A percentile compares a stretch with the other conserved stretches of the same genome.
Conservation (phyloP, 1,140 invertebrate species). For the Diorhabda elongata region DNA sequence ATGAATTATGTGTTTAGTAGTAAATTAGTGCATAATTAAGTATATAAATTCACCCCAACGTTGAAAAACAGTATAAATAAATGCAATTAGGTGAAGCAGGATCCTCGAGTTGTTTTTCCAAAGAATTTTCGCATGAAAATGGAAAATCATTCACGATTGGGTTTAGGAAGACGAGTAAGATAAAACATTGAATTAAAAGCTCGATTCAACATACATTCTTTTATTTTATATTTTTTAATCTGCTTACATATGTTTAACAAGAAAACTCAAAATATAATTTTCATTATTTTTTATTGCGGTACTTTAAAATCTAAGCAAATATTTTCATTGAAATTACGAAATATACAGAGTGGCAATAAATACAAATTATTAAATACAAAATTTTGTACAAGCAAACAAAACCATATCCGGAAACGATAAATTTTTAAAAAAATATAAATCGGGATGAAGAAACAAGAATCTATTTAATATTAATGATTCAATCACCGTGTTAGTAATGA, state of each 20-base stretch:
- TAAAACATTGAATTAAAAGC: not conserved
- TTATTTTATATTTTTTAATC: constrained; percentile 13
- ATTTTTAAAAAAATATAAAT: constrained; percentile 16
- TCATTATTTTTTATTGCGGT: constrained; percentile 31
- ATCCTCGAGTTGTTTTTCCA: too few relatives aligned
- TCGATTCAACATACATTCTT: constrained; percentile 20
- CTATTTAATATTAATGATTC: constrained; percentile 9
- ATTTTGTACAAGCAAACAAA: constrained; percentile 28
- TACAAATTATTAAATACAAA: constrained; percentile 34
- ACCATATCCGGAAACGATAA: constrained; percentile 4
- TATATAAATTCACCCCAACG: too few relatives aligned
- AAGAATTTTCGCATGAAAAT: too few relatives aligned
- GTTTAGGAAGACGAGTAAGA: not conserved
- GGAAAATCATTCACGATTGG: too few relatives aligned
- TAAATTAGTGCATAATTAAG: too few relatives aligned
- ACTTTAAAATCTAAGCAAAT: constrained; percentile 30
- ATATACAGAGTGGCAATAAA: constrained; percentile 36
- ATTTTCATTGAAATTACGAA: constrained; percentile 27
- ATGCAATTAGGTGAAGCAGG: too few relatives aligned
- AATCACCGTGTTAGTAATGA: constrained; percentile 21
- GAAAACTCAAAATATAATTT: constrained; percentile 22
- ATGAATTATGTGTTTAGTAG: too few relatives aligned
- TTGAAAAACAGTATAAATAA: too few relatives aligned
- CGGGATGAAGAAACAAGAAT: not conserved
- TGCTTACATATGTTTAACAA: constrained; percentile 20